Conservation (phyloP, 2,888 invertebrate species). For the Drosophila pegasa region DNA sequence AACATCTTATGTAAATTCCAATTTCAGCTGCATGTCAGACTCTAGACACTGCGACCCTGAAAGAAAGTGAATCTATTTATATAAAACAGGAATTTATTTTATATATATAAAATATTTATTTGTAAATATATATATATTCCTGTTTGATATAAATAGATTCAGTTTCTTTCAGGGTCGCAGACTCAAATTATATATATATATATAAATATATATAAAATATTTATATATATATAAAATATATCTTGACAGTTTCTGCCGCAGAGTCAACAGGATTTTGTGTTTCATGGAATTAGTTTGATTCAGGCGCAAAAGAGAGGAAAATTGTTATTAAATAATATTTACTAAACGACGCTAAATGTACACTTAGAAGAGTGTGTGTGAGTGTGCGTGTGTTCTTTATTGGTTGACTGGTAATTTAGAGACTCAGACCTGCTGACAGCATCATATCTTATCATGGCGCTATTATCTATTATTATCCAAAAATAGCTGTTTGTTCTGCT, state of each 20-base stretch:
- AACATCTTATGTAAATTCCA: background rate
- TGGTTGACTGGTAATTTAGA: slow-evolving; percentile 8
- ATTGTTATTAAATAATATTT: background rate
- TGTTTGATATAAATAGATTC: no score
- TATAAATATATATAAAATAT: background rate
- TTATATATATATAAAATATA: background rate
- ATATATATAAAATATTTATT: background rate
- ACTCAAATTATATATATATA: background rate
- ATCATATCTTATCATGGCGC: slow-evolving; percentile 30
- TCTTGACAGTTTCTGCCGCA: background rate
- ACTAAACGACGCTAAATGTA: background rate
- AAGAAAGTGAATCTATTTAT: slow-evolving; percentile 9
- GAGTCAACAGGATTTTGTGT: background rate
- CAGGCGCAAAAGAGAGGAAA: background rate
- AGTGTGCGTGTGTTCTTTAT: background rate
- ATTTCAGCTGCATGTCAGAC: background rate
- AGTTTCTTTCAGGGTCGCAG: no score
- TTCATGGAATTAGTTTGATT: background rate
- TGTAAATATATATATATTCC: no score
- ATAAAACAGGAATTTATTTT: slow-evolving; percentile 3
- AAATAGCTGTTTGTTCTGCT: slow-evolving; percentile 20
- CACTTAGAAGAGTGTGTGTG: background rate
- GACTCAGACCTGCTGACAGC: background rate
- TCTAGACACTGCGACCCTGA: background rate
- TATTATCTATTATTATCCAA: slow-evolving; percentile 37